Conservation (phyloP, 2,797 vertebrate genomes). For the Tragopan temminckii region DNA sequence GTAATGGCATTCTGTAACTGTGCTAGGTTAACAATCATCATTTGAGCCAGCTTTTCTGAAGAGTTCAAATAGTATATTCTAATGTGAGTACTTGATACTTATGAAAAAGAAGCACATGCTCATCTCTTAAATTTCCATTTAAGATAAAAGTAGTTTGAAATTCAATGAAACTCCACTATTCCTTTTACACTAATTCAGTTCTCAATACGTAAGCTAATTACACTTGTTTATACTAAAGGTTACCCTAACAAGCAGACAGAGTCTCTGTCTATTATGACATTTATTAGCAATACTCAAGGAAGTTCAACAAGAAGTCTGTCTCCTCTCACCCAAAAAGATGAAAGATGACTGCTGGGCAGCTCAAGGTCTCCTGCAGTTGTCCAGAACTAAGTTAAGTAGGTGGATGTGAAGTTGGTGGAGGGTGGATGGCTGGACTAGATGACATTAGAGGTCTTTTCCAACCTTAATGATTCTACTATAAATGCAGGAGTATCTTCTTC, state of each 20-base stretch:
- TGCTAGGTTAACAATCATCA: too few species aligned
- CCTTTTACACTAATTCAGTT: too few species aligned
- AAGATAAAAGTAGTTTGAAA: too few species aligned
- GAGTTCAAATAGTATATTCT: background rate
- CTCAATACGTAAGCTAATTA: too few species aligned
- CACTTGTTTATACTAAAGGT: too few species aligned
- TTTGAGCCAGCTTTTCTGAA: background rate
- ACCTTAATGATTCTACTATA: too few species aligned
- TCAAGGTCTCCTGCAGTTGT: background rate
- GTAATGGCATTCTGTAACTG: too few species aligned
- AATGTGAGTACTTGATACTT: background rate
- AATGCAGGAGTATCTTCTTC: too few species aligned
- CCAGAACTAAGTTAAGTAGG: background rate
- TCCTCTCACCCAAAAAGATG: background rate
- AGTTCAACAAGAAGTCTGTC: background rate
- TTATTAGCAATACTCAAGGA: background rate
- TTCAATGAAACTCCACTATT: too few species aligned
- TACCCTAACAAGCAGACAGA: background rate
- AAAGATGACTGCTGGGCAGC: background rate
- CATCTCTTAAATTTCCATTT: background rate
- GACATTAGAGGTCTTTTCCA: too few species aligned
- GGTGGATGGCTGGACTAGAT: too few species aligned
- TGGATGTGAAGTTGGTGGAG: too few species aligned
- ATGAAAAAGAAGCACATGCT: background rate
- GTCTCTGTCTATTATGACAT: background rate